Evolutionary conservation across 2,113 vertebrate species (phyloP), one percentile per base, ranked within the genome.

Genomic region (Notiomystis cincta): DNA sequence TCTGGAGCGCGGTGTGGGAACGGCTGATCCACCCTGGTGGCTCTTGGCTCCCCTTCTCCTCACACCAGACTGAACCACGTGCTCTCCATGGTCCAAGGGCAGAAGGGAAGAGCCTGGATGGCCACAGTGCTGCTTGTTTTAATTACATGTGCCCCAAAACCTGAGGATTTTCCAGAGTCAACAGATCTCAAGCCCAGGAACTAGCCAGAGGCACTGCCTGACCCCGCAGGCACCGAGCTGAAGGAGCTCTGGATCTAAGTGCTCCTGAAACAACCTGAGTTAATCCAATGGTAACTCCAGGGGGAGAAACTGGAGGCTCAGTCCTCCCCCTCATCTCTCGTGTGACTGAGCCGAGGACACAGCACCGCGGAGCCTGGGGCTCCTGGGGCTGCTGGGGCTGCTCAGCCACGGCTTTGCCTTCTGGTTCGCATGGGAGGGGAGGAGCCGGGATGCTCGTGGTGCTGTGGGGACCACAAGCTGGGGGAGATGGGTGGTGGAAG

Each of bases 281-380:
- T 78, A 82, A 73, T 78, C 77, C 76, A 38, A 19, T 3, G 5
- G 37, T 11, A 51, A 56, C 71, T 78, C 79, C 6, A 7, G 33
- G 25, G 71, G 45, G 45, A 77, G 62, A 73, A 61, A 25, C n/a
- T 15, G 48, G 33, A 75, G 66, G 40, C 73, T 81, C 50, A 33
- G 0, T 65, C 62, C 67, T 73, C 6, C 23, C 37, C 31, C 27
- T 57, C 33, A 7, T 37, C 22, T 38, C 31, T 53, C 2, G 3
- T 71, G 14, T 75, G 69, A 19, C 45, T 0, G 2, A 77, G 56
- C 56, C 6, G 4, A 48, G 50, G 11, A 2, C 35, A 18, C 35
- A 28, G 54, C 6, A 1, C n/a, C 1, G 0, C 0, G 0, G 50
- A 64, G 67, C 67, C 64, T 33, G 54, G 58, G 31, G 9, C 56